Percentiles rank a stretch among this genome's conserved stretches.
Evolutionary conservation across 2,797 vertebrate species (phyloP).

Genomic region (Coendou prehensilis): DNA sequence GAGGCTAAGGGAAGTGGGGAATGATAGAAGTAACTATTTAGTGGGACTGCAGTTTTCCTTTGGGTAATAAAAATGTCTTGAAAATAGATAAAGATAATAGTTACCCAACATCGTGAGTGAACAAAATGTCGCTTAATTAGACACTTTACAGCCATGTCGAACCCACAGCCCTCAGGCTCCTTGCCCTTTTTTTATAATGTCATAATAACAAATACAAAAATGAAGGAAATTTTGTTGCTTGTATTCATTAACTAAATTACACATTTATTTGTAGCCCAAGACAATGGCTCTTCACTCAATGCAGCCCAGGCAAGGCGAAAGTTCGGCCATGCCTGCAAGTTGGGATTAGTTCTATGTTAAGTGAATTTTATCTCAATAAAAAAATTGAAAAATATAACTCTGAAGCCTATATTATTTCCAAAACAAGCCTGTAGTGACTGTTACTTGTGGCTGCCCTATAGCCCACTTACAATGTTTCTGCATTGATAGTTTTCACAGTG

Average conservation of each 20-base stretch:
- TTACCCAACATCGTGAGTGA: not conserved
- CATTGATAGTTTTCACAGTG: not conserved
- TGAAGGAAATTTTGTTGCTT: too few relatives aligned
- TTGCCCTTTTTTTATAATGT: too few relatives aligned
- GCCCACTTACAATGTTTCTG: not conserved
- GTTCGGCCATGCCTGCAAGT: too few relatives aligned
- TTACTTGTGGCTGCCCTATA: too few relatives aligned
- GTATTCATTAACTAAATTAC: too few relatives aligned
- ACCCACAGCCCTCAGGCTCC: not conserved
- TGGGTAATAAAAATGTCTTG: not conserved
- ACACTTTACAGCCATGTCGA: not conserved
- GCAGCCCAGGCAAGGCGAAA: too few relatives aligned
- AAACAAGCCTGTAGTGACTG: not conserved
- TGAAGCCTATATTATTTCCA: not conserved
- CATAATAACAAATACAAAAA: too few relatives aligned
- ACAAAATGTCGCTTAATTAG: not conserved
- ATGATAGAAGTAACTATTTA: not conserved
- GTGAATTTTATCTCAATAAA: not conserved
- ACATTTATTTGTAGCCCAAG: too few relatives aligned
- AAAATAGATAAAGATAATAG: not conserved
- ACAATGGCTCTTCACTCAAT: too few relatives aligned
- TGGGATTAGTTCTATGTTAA: too few relatives aligned
- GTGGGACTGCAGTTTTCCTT: not conserved
- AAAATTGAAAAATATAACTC: not conserved
- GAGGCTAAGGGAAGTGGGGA: not conserved